Evolutionary conservation across 2,888 invertebrate species (phyloP), one percentile per base, ranked within the genome.

Genomic region (Eupithecia exiguata): DNA sequence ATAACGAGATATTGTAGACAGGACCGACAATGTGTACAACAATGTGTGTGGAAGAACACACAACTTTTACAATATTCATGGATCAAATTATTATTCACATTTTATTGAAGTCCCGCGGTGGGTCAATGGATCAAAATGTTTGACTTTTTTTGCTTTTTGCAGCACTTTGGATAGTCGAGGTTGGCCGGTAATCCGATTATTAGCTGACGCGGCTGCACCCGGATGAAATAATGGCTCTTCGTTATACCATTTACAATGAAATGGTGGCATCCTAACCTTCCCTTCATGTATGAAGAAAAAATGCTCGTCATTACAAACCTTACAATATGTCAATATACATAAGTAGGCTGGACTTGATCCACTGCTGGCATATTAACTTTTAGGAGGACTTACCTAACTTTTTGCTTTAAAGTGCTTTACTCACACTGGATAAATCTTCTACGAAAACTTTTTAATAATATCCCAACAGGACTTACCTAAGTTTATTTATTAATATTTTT

Each of bases 1-100:
- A 53, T 70, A 74, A 70, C 61, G 58, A 72, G 46, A 61, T 46
- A 68, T 66, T 38, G 40, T 35, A 18, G 30, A 9, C 30, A 18
- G 61, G 30, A 18, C 62, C 21, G 18, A 62, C 30, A 61, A 58
- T 58, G 58, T 58, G 21, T 58, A 58, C 58, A 25, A 61, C 30
- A 30, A 30, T 30, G 4, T 30, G 30, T 30, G 4, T 30, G 16
- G 30, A 35, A 35, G 62, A 30, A 62, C 14, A 30, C 18, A 0
- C 10, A 35, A 30, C 18, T n/a, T 49, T 49, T 10, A 62, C 9
- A 21, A 35, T 18, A 62, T 35, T 62, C 30, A 18, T 21, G 49
- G 21, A 53, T 53, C 10, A 49, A 53, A 53, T n/a, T 49, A n/a
- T 18, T 46, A 4, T 30, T 61, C 30, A 18, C 35, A 7, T 62